Base-by-base conservation (phyloP, 2,888 invertebrate genomes). In the Trisateles emortualis region DNA sequence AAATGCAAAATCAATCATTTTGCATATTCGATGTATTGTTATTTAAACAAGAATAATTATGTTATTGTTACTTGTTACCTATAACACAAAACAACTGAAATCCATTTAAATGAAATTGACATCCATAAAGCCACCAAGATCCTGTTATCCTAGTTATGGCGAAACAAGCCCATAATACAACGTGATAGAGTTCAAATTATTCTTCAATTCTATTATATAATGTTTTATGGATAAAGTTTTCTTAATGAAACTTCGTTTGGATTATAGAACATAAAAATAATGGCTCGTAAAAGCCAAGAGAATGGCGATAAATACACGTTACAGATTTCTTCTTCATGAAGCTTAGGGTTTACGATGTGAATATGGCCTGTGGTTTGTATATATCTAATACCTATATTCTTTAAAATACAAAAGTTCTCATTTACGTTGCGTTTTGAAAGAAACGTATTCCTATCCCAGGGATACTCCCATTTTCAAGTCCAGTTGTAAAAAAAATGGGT, bases 191-290 rank as follows among this genome's bases (percentile, higher is more conserved):
- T 64, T 58, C 26, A 59, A 64, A 69, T 66, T 54, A 53, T 64
- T 64, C 36, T 16, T 40, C 57, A 22, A 48, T 59, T 50, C 46
- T 6, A 13, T 40, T 59, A 58, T 59, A 65, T 59, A 59, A 57
- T 53, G 42, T 45, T 69, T 71, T 70, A 69, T 64, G 44, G 24
- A 45, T 41, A 47, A 56, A 59, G 58, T 64, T 73, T 67, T 72
- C 69, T 69, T 79, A 77, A 80, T 80, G 74, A 80, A 78, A 78
- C 70, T 67, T 67, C 66, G 54, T 53, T 52, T 48, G 49, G 55
- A 74, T 79, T 74, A 79, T 73, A 65, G 68, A 13, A 43, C 69
- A 69, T 81, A 80, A 82, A 81, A 77, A 76, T 80, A 76, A 82
- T 75, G 69, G 58, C 46, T 40, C 71, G 72, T 82, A 77, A 81